Conservation (phyloP, 2,113 vertebrate genomes). For the Dascyllus trimaculatus region DNA sequence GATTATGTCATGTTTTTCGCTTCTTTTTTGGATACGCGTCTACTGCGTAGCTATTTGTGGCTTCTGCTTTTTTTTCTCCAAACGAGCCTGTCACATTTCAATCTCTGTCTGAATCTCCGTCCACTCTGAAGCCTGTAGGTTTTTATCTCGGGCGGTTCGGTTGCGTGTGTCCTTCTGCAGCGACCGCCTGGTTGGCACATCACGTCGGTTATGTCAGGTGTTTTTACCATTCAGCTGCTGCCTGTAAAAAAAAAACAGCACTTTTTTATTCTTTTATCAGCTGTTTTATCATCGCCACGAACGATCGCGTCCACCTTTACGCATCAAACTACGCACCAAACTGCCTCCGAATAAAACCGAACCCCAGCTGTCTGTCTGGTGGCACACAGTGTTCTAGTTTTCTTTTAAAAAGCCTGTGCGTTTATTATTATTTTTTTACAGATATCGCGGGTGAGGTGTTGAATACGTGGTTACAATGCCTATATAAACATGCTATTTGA, state of each 20-base stretch:
- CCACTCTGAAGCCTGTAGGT: constrained; percentile 14
- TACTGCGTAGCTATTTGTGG: background rate
- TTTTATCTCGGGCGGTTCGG: constrained; percentile 18
- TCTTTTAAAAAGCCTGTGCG: background rate
- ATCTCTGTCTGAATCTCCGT: background rate
- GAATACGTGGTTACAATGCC: constrained; percentile 26
- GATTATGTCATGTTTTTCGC: background rate
- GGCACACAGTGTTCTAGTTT: constrained; percentile 40
- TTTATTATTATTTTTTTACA: background rate
- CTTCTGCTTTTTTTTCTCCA: background rate
- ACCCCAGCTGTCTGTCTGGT: background rate
- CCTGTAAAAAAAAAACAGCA: background rate
- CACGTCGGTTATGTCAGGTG: constrained; percentile 67
- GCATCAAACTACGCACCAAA: constrained; percentile 45
- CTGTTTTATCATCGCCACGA: background rate
- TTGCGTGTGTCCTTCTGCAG: constrained; percentile 66
- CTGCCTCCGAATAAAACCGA: constrained; percentile 7
- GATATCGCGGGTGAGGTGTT: background rate
- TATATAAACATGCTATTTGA: constrained; percentile 65
- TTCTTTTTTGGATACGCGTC: background rate
- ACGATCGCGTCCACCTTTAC: background rate
- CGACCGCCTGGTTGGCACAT: constrained; percentile 37
- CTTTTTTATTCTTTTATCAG: background rate
- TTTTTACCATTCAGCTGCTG: constrained; percentile 30
- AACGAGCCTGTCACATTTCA: background rate